phyloP scores from a whole-genome alignment of 2,113 vertebrate species.

The Bufo bufo region DNA sequence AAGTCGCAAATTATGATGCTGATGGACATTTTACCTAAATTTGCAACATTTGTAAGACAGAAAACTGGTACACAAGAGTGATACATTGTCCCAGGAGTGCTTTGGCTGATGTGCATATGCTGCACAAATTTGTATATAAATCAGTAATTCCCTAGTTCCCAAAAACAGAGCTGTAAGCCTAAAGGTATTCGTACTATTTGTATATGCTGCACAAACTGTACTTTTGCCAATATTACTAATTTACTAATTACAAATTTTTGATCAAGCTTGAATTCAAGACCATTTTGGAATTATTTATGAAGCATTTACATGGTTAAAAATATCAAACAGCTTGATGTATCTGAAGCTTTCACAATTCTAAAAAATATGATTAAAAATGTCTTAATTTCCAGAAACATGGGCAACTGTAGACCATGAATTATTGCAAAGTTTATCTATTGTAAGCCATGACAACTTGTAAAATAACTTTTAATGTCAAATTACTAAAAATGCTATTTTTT shows the following conservation, averaged over 20 bases:
- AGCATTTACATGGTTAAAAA: background rate
- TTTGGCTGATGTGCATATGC: no score
- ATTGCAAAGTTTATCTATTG: constrained; percentile 56
- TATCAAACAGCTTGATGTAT: background rate
- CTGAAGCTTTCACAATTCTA: background rate
- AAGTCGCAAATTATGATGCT: no score
- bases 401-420: background rate
- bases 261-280: no score
- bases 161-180: no score
- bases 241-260: no score
- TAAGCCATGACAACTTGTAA: constrained; percentile 48
- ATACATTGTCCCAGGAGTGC: no score
- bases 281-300: background rate
- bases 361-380: background rate
- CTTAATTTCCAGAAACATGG: constrained; percentile 7
- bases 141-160: no score
- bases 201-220: background rate
- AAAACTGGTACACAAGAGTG: no score
- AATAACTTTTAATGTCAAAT: constrained; percentile 46
- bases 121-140: no score
- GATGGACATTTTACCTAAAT: no score
- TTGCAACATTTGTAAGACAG: no score
- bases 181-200: background rate
- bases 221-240: background rate
- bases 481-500: constrained; percentile 24